Percentiles rank a stretch among this genome's conserved stretches.
Conservation (phyloP, 2,797 vertebrate species). For the Phrynocephalus forsythii region DNA sequence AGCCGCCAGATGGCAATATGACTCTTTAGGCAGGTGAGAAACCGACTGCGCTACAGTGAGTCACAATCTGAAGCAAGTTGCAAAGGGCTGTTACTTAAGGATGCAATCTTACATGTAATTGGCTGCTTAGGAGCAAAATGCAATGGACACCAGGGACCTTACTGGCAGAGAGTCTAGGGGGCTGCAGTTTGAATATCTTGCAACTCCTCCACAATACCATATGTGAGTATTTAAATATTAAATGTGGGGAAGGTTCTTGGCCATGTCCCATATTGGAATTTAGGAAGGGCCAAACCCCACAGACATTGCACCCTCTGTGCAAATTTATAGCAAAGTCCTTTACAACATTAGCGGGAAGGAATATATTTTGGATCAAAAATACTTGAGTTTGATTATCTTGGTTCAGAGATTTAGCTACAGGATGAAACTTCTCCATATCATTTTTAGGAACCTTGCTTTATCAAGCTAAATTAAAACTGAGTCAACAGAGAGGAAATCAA, state of each 20-base stretch:
- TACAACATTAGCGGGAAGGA: not conserved
- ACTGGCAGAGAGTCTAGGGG: not conserved
- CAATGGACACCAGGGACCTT: not conserved
- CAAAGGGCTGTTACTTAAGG: not conserved
- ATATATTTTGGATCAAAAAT: not conserved
- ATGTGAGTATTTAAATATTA: not conserved
- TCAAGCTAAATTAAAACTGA: not conserved
- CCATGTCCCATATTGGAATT: not conserved
- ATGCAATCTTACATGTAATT: not conserved
- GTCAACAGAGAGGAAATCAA: not conserved
- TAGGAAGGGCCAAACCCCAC: not conserved
- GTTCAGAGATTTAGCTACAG: not conserved
- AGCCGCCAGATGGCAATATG: slow-evolving; percentile 29
- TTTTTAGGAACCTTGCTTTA: not conserved
- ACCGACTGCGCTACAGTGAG: not conserved
- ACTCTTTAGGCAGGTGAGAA: slow-evolving; percentile 4
- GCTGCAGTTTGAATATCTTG: not conserved
- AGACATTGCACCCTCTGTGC: not conserved
- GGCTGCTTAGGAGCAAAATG: not conserved
- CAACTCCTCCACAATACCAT: not conserved
- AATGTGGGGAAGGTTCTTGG: not conserved
- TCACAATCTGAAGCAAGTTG: not conserved
- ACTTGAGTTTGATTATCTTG: not conserved
- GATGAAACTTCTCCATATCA: not conserved
- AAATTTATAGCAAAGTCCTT: not conserved